A percentile compares a stretch with the other conserved stretches of the same genome.
These are phyloP conservation scores for Pseudopodoces humilis DNA, from an alignment of 2,113 vertebrate species.

Conservation along the genomic window DNA sequence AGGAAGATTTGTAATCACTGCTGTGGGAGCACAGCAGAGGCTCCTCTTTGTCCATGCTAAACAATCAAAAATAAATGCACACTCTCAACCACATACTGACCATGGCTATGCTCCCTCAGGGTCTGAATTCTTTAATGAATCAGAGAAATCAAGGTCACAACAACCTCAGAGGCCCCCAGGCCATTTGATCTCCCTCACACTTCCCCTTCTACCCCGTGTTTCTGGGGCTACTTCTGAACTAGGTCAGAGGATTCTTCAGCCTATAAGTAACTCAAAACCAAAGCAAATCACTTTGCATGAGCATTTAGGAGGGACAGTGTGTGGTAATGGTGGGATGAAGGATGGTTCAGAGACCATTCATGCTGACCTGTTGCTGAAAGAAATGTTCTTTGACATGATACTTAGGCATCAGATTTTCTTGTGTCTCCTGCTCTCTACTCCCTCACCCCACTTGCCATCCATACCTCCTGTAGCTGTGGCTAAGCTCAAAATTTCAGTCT, in stretches of 20 bases:
- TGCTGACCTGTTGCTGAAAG: not conserved
- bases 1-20: fast-evolving
- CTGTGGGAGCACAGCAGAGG: not conserved
- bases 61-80: not conserved
- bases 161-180: not conserved
- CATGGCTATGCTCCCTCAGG: not conserved
- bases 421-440: not conserved
- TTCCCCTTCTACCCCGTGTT: not conserved
- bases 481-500: not conserved
- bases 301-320: not conserved
- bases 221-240: not conserved
- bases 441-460: not conserved
- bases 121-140: not conserved
- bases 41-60: not conserved
- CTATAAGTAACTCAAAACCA: not conserved
- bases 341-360: not conserved
- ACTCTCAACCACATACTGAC: not conserved
- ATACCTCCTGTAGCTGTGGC: not conserved
- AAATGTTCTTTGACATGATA: not conserved
- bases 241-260: not conserved
- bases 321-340: not conserved
- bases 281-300: not conserved
- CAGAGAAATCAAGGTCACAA: not conserved
- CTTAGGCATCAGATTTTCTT: not conserved
- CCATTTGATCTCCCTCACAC: not conserved